Percentiles rank a stretch among this genome's conserved stretches.
phyloP scores from a whole-genome alignment of 2,797 vertebrate genomes.

The Falco concolor region DNA sequence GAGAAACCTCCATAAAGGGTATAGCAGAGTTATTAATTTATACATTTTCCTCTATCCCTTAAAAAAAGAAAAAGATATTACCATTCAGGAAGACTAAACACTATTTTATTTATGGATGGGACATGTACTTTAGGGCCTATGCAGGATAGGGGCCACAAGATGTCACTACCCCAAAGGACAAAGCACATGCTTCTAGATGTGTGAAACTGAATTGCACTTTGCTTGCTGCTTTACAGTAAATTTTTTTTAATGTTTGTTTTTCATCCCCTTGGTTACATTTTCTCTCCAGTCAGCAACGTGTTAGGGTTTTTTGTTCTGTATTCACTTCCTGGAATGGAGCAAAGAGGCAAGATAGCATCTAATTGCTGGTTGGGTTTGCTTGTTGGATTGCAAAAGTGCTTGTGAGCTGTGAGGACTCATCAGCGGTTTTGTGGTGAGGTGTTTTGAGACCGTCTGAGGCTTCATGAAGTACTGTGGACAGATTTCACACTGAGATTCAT shows the following conservation, averaged over 20 bases:
- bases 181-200: not conserved
- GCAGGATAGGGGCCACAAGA: not conserved
- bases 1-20: not conserved
- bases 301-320: not conserved
- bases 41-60: not conserved
- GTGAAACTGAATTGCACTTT: no score
- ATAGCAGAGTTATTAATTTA: not conserved
- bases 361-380: not conserved
- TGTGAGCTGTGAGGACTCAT: not conserved
- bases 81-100: not conserved
- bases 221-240: not conserved
- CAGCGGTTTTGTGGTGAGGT: not conserved
- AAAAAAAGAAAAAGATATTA: fast-evolving
- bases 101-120: fast-evolving
- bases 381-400: not conserved
- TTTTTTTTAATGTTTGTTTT: not conserved
- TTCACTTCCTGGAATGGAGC: not conserved
- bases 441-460: not conserved
- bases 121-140: not conserved
- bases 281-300: not conserved
- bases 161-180: not conserved
- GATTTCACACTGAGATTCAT: not conserved
- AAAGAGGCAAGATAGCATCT: not conserved
- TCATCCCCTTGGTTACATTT: not conserved
- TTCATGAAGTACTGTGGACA: not conserved